Conservation (phyloP, 35 echinoderm and acorn worm genomes). For the Strongylocentrotus purpuratus region DNA sequence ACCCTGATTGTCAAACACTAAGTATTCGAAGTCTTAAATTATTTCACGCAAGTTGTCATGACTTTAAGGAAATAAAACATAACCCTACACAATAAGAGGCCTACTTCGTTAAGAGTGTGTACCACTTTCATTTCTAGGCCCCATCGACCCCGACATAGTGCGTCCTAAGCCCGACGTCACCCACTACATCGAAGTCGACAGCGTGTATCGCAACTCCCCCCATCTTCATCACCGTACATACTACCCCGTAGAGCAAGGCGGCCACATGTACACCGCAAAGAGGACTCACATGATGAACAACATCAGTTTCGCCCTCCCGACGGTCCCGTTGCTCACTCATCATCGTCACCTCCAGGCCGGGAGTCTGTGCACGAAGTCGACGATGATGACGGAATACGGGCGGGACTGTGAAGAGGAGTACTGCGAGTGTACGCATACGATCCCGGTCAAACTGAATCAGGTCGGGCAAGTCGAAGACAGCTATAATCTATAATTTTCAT, state of each 20-base stretch:
- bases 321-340: slow-evolving; percentile 54
- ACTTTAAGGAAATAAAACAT: too few species aligned
- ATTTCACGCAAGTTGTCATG: too few species aligned
- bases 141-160: not conserved
- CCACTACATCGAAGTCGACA: slow-evolving; percentile 42
- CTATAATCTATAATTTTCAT: not conserved
- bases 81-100: too few species aligned
- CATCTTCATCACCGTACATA: slow-evolving; percentile 68
- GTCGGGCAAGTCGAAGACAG: slow-evolving; percentile 32
- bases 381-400: not conserved
- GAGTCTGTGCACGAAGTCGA: slow-evolving; percentile 51
- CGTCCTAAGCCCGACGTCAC: not conserved
- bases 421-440: slow-evolving; percentile 48
- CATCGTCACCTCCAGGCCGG: slow-evolving; percentile 39
- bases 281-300: slow-evolving; percentile 69
- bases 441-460: slow-evolving; percentile 56
- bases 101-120: too few species aligned
- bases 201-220: slow-evolving; percentile 70
- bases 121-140: not conserved
- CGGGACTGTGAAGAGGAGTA: slow-evolving; percentile 33
- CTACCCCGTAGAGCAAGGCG: slow-evolving; percentile 70
- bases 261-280: slow-evolving; percentile 28
- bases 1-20: too few species aligned
- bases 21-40: too few species aligned
- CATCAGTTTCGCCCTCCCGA: slow-evolving; percentile 67